phyloP scores from a whole-genome alignment of 92 coral and sea anemone genomes.

The Porites evermanni region DNA sequence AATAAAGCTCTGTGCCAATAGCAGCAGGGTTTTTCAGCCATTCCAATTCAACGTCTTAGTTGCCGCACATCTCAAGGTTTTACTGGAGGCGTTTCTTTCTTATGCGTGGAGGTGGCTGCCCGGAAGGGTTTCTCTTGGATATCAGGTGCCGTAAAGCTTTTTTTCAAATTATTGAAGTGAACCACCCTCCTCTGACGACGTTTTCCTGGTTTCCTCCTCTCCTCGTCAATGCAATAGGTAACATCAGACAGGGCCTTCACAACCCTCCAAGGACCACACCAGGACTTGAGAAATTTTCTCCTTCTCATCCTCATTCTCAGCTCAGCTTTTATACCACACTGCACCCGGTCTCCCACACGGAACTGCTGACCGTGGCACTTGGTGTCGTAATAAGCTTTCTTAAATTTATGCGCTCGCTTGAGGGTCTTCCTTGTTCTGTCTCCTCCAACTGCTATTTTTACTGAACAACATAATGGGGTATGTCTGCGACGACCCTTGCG shows the following conservation, averaged over 20 bases:
- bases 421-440: conserved; percentile 35
- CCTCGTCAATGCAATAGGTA: too few species aligned
- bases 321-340: conserved; percentile 34
- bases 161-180: conserved; percentile 28
- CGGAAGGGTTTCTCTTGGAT: neutral
- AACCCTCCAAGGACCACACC: conserved; percentile 49
- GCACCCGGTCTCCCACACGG: conserved; percentile 12
- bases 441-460: conserved; percentile 30
- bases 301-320: neutral
- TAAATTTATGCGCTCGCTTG: neutral
- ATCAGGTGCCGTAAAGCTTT: neutral
- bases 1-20: neutral
- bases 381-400: conserved; percentile 23
- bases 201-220: too few species aligned
- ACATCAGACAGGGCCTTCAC: conserved; percentile 13
- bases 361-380: conserved; percentile 26
- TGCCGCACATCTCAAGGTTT: neutral
- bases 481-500: neutral
- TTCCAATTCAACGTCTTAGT: neutral
- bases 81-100: neutral
- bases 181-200: conserved; percentile 8
- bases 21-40: conserved; percentile 14
- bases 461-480: conserved; percentile 37
- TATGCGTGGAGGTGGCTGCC: neutral
- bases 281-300: conserved; percentile 24